These are phyloP conservation scores for Heliconius nattereri DNA, from an alignment of 1,140 invertebrate species.

Conservation along the genomic window DNA sequence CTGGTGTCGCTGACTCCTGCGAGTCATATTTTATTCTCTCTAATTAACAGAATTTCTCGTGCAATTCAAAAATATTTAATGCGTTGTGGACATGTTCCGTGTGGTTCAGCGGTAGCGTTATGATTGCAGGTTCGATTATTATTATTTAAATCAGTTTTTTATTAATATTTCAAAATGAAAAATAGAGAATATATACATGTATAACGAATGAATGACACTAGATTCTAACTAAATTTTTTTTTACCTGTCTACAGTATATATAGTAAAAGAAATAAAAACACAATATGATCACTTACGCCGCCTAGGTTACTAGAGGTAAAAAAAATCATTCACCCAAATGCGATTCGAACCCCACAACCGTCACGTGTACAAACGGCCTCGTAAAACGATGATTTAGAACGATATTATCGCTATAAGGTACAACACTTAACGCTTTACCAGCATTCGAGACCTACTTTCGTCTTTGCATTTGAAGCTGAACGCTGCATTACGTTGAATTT, in stretches of 20 bases:
- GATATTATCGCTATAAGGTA: background rate
- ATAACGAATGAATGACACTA: too few species aligned
- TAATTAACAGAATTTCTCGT: constrained; percentile 20
- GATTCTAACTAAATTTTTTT: too few species aligned
- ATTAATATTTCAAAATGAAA: too few species aligned
- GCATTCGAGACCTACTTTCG: constrained; percentile 39
- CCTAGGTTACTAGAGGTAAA: too few species aligned
- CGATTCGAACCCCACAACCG: too few species aligned
- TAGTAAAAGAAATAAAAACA: too few species aligned
- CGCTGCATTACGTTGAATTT: constrained; percentile 39
- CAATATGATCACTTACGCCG: too few species aligned
- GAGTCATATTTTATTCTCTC: constrained; percentile 26
- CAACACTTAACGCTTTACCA: constrained; percentile 2
- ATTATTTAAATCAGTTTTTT: background rate
- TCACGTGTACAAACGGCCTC: too few species aligned
- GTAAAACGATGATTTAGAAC: background rate
- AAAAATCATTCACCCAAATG: too few species aligned
- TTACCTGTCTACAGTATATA: too few species aligned
- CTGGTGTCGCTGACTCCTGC: constrained; percentile 17
- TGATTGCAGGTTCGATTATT: background rate
- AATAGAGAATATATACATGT: too few species aligned
- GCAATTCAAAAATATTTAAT: constrained; percentile 9
- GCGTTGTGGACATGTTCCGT: background rate
- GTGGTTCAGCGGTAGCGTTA: background rate
- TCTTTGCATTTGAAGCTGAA: constrained; percentile 39